Percentiles rank a stretch among this genome's conserved stretches.
phyloP scores from a whole-genome alignment of 2,888 invertebrate species.

The Penaeus monodon region DNA sequence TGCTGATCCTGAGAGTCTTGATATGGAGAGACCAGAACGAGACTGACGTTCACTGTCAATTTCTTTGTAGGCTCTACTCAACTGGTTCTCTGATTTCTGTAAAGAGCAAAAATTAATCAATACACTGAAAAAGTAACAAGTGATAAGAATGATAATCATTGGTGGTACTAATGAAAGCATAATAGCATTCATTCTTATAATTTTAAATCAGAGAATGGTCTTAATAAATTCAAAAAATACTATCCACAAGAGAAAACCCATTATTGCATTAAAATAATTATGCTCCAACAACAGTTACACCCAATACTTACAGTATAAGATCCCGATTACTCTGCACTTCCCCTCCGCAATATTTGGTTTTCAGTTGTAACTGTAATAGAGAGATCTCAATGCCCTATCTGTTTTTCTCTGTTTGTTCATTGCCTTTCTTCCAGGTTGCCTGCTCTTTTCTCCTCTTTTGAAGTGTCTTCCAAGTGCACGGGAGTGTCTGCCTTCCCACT shows the following conservation, averaged over 20 bases:
- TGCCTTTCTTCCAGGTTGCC: not conserved
- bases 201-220: too few relatives aligned
- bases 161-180: too few relatives aligned
- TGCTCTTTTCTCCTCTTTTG: not conserved
- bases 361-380: conserved; percentile 23
- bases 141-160: too few relatives aligned
- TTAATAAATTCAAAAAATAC: too few relatives aligned
- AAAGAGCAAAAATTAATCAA: not conserved
- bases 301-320: conserved; percentile 16
- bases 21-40: not conserved
- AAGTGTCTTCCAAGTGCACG: too few relatives aligned
- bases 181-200: too few relatives aligned
- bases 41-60: conserved; percentile 10
- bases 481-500: too few relatives aligned
- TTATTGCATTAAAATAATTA: not conserved
- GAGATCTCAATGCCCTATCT: not conserved
- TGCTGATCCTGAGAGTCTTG: conserved; percentile 33
- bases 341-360: conserved; percentile 3
- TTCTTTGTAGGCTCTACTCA: conserved; percentile 8
- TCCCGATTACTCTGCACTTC: conserved; percentile 20
- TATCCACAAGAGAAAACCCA: not conserved
- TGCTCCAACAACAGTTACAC: not conserved
- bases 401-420: too few relatives aligned
- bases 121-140: too few relatives aligned
- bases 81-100: conserved; percentile 33